phyloP scores from a whole-genome alignment of 2,113 vertebrate species.

The Aptenodytes forsteri region DNA sequence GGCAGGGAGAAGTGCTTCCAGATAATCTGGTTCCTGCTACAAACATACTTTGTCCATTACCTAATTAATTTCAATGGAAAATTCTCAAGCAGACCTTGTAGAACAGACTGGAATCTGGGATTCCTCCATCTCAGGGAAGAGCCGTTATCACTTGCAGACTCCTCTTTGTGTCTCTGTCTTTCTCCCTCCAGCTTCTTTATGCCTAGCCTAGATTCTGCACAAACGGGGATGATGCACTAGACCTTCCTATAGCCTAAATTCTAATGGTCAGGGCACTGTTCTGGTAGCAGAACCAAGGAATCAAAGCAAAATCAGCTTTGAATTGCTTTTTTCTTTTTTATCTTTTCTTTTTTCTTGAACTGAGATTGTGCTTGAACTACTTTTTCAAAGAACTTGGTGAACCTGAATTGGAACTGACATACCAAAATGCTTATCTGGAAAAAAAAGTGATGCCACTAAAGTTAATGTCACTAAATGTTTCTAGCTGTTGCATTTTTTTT shows the following conservation, averaged over 20 bases:
- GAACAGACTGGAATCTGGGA: neutral
- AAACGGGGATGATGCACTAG: neutral
- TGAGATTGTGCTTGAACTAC: neutral
- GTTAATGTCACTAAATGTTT: neutral
- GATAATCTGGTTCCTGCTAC: neutral
- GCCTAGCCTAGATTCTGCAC: neutral
- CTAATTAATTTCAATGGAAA: neutral
- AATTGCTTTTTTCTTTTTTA: neutral
- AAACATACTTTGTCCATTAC: neutral
- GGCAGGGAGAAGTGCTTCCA: neutral
- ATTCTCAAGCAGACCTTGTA: neutral
- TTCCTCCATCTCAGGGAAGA: neutral
- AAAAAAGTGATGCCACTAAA: neutral
- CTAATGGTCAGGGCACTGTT: neutral
- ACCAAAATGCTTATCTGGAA: neutral
- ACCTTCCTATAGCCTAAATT: neutral
- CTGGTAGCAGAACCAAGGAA: neutral
- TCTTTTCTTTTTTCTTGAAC: neutral
- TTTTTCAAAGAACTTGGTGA: neutral
- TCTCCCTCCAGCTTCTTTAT: neutral
- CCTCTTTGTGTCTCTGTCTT: neutral
- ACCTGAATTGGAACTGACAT: neutral
- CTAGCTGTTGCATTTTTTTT: neutral
- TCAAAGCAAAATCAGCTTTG: neutral
- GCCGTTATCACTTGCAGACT: neutral